Evolutionary conservation across 2,113 vertebrate species (phyloP), one percentile per base, ranked within the genome.

Genomic region (Pipra filicauda): DNA sequence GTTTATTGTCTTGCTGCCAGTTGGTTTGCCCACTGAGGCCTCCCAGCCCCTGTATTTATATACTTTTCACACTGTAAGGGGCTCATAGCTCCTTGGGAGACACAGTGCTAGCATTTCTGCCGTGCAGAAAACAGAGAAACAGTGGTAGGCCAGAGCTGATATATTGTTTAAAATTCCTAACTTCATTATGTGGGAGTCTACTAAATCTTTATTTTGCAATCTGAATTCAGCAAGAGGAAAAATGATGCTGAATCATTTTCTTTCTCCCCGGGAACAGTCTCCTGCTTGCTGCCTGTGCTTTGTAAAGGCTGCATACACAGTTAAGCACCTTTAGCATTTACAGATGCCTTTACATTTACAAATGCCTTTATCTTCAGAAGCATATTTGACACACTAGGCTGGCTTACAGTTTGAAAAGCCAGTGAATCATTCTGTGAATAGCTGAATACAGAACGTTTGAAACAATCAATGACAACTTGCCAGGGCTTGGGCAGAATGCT

Each of bases 331-430:
- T 96, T 83, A 7, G 6, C 16, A 0, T 93, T 96, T 96, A 94
- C 83, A 94, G 82, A 92, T 95, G 90, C 90, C 72, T 96, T 95
- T 96, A 94, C 90, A 69, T 95, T 91, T 94, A 93, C 75, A 96
- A 94, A 96, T 83, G 79, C 90, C 88, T 96, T 96, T 96, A 95
- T 96, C 95, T 96, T 91, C 92, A 95, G 79, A 88, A 94, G 82
- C 88, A 89, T 96, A 96, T 96, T 96, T 96, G 95, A 96, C 94
- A 94, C 87, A 95, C 61, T 73, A 95, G 85, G 79, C 88, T 89
- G 77, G 83, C 88, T 97, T 96, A 81, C 57, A 23, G 69, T 70
- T 41, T 96, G 88, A 96, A 96, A 96, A 97, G 88, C 73, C 57
- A 85, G 70, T 59, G 82, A 95, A 85, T 96, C 88, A 82, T 93